Conservation (phyloP, 2,797 vertebrate species). For the Falco novaeseelandiae region DNA sequence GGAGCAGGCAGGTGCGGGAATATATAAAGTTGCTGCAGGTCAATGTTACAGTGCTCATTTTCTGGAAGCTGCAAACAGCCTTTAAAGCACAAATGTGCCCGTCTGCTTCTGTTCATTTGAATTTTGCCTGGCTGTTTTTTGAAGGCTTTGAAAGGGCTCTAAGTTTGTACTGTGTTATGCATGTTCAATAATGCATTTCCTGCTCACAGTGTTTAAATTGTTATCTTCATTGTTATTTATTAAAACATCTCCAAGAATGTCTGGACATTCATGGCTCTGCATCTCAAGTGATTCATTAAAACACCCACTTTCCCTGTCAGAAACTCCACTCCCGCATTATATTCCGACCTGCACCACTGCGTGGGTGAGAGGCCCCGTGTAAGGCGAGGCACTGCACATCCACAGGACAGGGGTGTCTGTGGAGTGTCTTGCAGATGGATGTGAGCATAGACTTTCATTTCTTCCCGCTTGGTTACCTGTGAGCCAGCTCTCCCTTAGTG, state of each 20-base stretch:
- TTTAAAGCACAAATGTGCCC: background rate
- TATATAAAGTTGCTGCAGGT: background rate
- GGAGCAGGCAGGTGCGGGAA: background rate
- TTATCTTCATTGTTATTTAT: conserved; percentile 71
- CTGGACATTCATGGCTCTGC: conserved; percentile 52
- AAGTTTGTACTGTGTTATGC: conserved; percentile 21
- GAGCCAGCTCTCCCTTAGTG: background rate
- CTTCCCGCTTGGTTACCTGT: background rate
- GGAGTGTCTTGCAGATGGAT: background rate
- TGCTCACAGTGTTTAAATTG: conserved; percentile 45
- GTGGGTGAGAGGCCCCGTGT: background rate
- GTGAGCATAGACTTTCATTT: background rate
- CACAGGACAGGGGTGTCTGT: background rate
- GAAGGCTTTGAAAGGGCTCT: conserved; percentile 27
- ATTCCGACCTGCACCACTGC: background rate
- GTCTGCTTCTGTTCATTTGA: background rate
- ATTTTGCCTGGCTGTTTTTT: conserved; percentile 5
- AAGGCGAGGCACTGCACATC: background rate
- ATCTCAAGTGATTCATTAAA: conserved; percentile 65
- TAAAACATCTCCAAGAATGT: conserved; percentile 58
- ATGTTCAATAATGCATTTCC: conserved; percentile 64
- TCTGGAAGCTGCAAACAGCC: background rate
- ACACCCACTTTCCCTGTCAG: background rate
- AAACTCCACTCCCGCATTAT: conserved; percentile 14
- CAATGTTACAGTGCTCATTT: background rate